A percentile compares a stretch with the other conserved stretches of the same genome.
Conservation (phyloP, 2,113 vertebrate species). For the Pungitius pungitius region DNA sequence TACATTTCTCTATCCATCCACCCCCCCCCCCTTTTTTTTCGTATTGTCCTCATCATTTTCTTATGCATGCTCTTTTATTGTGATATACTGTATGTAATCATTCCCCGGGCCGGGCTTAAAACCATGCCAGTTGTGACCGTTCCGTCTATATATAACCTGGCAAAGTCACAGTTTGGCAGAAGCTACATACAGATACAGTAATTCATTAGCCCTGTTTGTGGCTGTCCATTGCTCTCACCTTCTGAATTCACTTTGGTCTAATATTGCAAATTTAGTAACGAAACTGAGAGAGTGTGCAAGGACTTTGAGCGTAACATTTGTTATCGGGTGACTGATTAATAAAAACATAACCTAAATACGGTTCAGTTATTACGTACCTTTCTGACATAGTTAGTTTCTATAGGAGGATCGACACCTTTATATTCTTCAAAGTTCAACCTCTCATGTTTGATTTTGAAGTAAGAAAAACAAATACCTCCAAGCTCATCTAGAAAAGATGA, state of each 20-base stretch:
- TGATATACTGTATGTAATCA: conserved; percentile 62
- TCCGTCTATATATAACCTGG: conserved; percentile 35
- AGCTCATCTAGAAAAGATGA: conserved; percentile 45
- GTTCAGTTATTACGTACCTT: not conserved
- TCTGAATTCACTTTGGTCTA: not conserved
- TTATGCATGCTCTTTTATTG: conserved; percentile 42
- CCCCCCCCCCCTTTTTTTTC: not conserved
- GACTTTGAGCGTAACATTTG: not conserved
- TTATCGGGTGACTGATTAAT: not conserved
- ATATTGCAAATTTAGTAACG: not conserved
- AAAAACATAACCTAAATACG: not conserved
- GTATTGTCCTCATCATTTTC: conserved; percentile 57
- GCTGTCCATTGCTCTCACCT: not conserved
- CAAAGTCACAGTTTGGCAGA: conserved; percentile 29
- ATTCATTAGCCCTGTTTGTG: not conserved
- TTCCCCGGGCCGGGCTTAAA: conserved; percentile 32
- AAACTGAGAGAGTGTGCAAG: not conserved
- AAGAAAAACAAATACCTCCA: not conserved
- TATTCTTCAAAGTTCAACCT: not conserved
- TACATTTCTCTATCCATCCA: conserved; percentile 32
- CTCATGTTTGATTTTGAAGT: not conserved
- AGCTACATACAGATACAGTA: not conserved
- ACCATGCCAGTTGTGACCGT: conserved; percentile 29
- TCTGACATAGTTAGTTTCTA: not conserved
- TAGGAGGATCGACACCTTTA: not conserved